Conservation (phyloP, 2,888 invertebrate species). For the Calameuta idolon region DNA sequence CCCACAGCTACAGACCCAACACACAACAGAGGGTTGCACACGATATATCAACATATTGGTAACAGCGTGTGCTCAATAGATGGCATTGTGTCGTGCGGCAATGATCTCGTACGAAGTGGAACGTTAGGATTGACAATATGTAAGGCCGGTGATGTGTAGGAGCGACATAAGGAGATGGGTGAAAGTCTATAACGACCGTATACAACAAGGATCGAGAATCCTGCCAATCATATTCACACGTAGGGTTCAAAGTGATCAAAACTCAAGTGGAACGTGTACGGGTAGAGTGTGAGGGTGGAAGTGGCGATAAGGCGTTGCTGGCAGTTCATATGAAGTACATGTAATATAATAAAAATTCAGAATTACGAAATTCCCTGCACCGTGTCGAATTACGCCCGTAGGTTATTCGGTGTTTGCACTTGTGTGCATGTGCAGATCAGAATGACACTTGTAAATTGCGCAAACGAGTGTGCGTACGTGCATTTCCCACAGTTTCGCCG, state of each 20-base stretch:
- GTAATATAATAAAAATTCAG: not conserved
- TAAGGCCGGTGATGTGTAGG: not conserved
- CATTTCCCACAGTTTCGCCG: not conserved
- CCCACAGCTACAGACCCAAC: not conserved
- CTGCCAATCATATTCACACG: not conserved
- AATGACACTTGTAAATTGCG: not conserved
- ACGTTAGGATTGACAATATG: not conserved
- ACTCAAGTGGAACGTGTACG: not conserved
- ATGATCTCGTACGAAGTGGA: conserved; percentile 3
- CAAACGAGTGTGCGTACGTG: not conserved
- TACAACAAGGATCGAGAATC: not conserved
- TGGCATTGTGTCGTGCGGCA: not conserved
- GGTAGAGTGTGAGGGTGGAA: not conserved
- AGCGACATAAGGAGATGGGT: not conserved
- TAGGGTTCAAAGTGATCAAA: not conserved
- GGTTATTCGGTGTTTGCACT: not conserved
- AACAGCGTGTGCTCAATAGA: not conserved
- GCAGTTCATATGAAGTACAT: not conserved
- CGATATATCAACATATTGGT: not conserved
- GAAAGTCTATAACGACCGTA: not conserved
- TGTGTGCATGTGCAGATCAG: not conserved
- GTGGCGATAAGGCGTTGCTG: not conserved
- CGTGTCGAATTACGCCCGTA: not conserved
- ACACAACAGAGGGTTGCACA: not conserved
- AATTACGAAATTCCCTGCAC: not conserved